Evolutionary conservation across 2,113 vertebrate genomes (phyloP), one percentile per base, ranked within the genome.

Genomic region (Delphinapterus leucas): DNA sequence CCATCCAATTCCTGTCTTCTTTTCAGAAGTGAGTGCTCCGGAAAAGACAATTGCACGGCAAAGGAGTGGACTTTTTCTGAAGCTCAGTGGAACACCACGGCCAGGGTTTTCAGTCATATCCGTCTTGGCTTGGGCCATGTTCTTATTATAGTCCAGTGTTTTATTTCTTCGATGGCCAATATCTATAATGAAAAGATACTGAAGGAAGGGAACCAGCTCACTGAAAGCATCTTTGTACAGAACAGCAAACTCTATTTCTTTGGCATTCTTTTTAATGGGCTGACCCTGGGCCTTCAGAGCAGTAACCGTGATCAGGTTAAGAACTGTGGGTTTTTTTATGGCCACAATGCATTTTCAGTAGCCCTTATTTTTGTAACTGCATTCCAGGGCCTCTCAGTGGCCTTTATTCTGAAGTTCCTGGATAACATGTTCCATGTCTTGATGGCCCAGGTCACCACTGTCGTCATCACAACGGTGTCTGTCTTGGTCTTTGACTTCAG

Each of bases 361-460:
- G 98, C 98, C 18, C 99, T 99, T 80, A 99, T 99, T 98, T 99
- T 99, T 97, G 99, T 99, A 97, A 99, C 99, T 97, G 99, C 99
- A 13, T 99, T 99, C 61, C 98, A 99, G 80, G 99, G 99, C 91
- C 98, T 99, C 65, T 99, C 99, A 0, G 99, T 99, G 97, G 99
- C 99, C 97, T 99, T 99, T 98, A 99, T 99, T 98, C 98, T 99
- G 95, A 99, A 99, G 96, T 99, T 99, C 98, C 98, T 99, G 97
- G 99, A 99, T 98, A 99, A 99, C 98, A 99, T 99, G 99, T 99
- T 99, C 98, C 99, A 99, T 17, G 99, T 99, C 90, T 99, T 99
- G 98, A 99, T 99, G 41, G 99, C 99, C 53, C 99, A 99, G 97
- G 98, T 99, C 97, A 99, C 99, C 97, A 99, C 99, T 1, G 99